phyloP scores from a whole-genome alignment of 2,113 vertebrate genomes.

The Callospermophilus lateralis region DNA sequence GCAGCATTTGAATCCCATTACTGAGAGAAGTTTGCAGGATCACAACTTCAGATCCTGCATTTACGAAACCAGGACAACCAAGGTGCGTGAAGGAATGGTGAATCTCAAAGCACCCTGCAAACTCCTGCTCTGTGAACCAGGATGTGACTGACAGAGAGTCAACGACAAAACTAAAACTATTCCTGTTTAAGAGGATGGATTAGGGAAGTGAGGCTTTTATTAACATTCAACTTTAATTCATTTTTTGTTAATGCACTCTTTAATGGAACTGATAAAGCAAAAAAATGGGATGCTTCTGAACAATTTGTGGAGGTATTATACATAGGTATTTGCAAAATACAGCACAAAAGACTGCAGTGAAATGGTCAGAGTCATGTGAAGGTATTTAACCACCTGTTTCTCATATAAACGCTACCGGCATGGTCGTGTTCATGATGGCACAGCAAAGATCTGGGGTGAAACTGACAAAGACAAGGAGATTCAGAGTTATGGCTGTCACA shows the following conservation, averaged over 20 bases:
- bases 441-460: constrained; percentile 52
- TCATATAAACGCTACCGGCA: constrained; percentile 43
- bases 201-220: not conserved
- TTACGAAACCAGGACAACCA: not conserved
- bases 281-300: not conserved
- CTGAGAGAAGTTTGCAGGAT: not conserved
- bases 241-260: not conserved
- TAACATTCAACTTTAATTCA: not conserved
- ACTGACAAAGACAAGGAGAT: constrained; percentile 60
- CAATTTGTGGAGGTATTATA: not conserved
- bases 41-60: not conserved
- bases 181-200: not conserved
- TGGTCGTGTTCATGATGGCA: not conserved
- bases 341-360: not conserved
- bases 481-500: constrained; percentile 45
- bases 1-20: not conserved
- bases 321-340: not conserved
- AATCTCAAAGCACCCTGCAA: not conserved
- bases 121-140: not conserved
- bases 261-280: not conserved
- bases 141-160: not conserved
- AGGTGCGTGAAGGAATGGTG: not conserved
- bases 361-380: not conserved
- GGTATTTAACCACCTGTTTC: constrained; percentile 48
- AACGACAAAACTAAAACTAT: not conserved